These are phyloP conservation scores for Notarius quadriscutis DNA, from an alignment of 2,113 vertebrate genomes.

Conservation along the genomic window DNA sequence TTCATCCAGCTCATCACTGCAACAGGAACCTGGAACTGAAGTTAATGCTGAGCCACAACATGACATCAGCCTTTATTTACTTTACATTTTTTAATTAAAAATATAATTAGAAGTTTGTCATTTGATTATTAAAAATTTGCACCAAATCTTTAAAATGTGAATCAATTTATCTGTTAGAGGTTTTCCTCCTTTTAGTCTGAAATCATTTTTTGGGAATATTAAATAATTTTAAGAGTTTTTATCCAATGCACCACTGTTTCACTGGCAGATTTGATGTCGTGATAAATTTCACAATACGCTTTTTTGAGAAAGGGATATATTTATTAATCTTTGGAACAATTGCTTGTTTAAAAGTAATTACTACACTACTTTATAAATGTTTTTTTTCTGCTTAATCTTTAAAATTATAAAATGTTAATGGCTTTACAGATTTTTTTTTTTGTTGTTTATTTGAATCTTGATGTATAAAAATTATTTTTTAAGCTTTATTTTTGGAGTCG, in stretches of 20 bases:
- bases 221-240: neutral
- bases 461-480: neutral
- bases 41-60: neutral
- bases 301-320: no score
- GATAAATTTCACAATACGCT: no score
- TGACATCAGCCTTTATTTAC: neutral
- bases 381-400: neutral
- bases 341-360: no score
- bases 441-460: neutral
- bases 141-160: neutral
- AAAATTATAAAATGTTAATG: neutral
- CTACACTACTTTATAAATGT: no score
- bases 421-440: neutral
- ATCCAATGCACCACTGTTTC: neutral
- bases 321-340: neutral
- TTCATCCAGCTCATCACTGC: neutral
- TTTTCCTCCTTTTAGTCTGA: neutral
- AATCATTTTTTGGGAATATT: no score
- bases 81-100: neutral
- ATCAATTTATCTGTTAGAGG: neutral
- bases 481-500: neutral
- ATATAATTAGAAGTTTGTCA: neutral
- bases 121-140: neutral
- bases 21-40: neutral
- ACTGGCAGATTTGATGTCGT: no score